These are phyloP conservation scores for Cebus imitator DNA, from an alignment of 2,113 vertebrate genomes.

Conservation along the genomic window DNA sequence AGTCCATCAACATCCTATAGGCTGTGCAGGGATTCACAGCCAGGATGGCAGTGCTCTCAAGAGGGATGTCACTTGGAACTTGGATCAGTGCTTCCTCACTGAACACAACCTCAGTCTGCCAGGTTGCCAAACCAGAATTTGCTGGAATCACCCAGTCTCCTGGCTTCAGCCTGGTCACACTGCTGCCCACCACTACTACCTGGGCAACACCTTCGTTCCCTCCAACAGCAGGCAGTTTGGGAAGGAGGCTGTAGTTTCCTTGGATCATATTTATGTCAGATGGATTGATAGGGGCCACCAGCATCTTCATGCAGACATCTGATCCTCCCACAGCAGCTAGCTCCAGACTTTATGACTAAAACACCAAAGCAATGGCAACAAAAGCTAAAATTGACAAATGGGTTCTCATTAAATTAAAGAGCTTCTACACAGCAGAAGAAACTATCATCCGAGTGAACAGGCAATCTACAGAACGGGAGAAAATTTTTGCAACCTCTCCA, in stretches of 20 bases:
- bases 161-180: slow-evolving; percentile 84
- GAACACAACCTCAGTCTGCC: slow-evolving; percentile 89
- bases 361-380: too few relatives aligned
- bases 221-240: slow-evolving; percentile 91
- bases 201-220: slow-evolving; percentile 95
- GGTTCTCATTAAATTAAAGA: too few relatives aligned
- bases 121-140: slow-evolving; percentile 89
- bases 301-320: slow-evolving; percentile 89
- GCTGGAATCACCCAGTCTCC: slow-evolving; percentile 95
- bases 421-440: too few relatives aligned
- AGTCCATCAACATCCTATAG: slow-evolving; percentile 93
- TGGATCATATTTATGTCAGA: slow-evolving; percentile 98
- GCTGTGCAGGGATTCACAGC: slow-evolving; percentile 96
- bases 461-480: too few relatives aligned
- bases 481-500: too few relatives aligned
- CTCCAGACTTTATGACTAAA: slow-evolving; percentile 60
- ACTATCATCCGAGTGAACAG: too few relatives aligned
- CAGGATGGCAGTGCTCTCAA: slow-evolving; percentile 92
- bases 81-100: slow-evolving; percentile 83
- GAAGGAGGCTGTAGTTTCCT: slow-evolving; percentile 92
- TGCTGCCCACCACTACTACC: slow-evolving; percentile 89
- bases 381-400: too few relatives aligned
- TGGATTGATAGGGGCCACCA: slow-evolving; percentile 96
- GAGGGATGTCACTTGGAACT: slow-evolving; percentile 89
- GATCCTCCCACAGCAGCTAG: slow-evolving; percentile 83